Evolutionary conservation across 2,113 vertebrate genomes (phyloP).

Genomic region (Colinus virginianus): DNA sequence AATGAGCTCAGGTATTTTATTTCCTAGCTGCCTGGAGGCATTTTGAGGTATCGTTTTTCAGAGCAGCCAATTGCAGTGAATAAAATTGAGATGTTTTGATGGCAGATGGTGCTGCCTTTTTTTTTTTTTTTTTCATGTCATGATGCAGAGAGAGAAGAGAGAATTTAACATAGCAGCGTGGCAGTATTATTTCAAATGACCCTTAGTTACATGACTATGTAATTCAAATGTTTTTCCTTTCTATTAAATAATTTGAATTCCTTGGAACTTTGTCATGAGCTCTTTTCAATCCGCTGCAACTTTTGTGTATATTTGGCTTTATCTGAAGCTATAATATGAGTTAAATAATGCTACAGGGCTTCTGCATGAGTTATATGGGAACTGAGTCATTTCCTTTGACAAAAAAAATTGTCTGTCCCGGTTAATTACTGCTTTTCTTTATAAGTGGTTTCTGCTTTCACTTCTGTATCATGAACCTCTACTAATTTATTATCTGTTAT

Average conservation of each 20-base stretch:
- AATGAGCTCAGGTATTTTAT: not conserved
- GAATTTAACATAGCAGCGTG: not conserved
- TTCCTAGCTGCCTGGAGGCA: not conserved
- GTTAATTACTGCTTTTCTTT: not conserved
- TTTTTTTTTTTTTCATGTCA: not conserved
- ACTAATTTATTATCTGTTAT: not conserved
- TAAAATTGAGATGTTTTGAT: not conserved
- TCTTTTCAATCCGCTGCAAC: accelerated
- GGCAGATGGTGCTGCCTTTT: not conserved
- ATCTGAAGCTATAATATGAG: accelerated
- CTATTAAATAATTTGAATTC: not conserved
- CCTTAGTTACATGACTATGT: not conserved
- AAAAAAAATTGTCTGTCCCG: not conserved
- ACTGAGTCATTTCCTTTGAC: not conserved
- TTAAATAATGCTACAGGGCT: not conserved
- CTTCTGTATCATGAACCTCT: not conserved
- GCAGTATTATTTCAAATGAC: not conserved
- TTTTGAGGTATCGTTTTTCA: not conserved
- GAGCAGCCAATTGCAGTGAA: not conserved
- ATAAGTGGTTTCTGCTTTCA: not conserved
- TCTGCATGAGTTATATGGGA: not conserved
- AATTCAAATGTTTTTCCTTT: not conserved
- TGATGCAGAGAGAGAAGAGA: not conserved
- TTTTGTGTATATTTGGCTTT: not conserved
- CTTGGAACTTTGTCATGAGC: not conserved